Conservation (phyloP, 2,888 invertebrate genomes). For the Synergus gifuensis region DNA sequence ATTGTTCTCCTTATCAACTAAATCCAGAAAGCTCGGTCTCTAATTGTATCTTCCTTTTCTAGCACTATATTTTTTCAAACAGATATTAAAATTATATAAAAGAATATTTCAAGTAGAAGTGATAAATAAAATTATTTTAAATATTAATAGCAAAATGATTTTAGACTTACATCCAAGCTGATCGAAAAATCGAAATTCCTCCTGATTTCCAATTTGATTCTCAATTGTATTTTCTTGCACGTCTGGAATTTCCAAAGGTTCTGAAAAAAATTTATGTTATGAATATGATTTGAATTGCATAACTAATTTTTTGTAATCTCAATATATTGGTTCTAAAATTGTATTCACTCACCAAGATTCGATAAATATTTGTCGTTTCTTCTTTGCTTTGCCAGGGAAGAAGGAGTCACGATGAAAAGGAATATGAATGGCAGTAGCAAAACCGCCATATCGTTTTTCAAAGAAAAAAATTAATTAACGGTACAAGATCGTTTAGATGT, state of each 20-base stretch:
- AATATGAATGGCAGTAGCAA: slow-evolving; percentile 23
- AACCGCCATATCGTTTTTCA: slow-evolving; percentile 34
- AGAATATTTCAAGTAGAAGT: background rate
- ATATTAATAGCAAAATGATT: background rate
- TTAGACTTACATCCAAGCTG: slow-evolving; percentile 73
- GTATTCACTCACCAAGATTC: slow-evolving; percentile 61
- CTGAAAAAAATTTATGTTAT: background rate
- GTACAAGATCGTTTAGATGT: slow-evolving; percentile 6
- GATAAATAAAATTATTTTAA: too few relatives aligned
- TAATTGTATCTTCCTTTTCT: background rate
- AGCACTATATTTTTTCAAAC: background rate
- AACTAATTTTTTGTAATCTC: background rate
- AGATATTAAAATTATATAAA: background rate
- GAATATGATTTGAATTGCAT: too few relatives aligned
- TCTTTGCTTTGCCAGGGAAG: slow-evolving; percentile 50
- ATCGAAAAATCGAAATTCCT: slow-evolving; percentile 72
- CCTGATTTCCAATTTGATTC: slow-evolving; percentile 61
- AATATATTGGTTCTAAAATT: background rate
- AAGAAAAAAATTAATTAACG: slow-evolving; percentile 23
- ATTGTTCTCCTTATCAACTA: background rate
- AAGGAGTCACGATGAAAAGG: slow-evolving; percentile 9
- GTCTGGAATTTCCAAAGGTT: background rate
- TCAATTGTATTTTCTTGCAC: slow-evolving; percentile 53
- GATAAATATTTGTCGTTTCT: slow-evolving; percentile 68
- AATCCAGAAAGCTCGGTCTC: background rate